Conservation (phyloP, 2,797 vertebrate species). For the Arctocebus calabarensis region DNA sequence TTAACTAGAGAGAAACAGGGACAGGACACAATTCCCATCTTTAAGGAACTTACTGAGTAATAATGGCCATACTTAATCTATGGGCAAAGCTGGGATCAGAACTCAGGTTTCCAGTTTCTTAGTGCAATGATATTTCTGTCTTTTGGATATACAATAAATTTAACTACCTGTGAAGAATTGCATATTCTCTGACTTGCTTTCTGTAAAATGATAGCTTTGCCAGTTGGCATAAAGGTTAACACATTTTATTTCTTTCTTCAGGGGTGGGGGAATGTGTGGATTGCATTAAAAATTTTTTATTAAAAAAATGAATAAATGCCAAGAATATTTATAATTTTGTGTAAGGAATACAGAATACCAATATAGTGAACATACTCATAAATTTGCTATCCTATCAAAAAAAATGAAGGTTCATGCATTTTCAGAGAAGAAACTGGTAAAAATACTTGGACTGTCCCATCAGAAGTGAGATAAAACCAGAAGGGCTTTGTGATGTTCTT, state of each 20-base stretch:
- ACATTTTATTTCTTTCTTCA: conserved; percentile 50
- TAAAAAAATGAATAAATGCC: conserved; percentile 20
- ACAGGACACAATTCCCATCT: not conserved
- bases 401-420: not conserved
- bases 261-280: not conserved
- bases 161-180: conserved; percentile 32
- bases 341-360: conserved; percentile 9
- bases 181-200: conserved; percentile 23
- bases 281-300: not conserved
- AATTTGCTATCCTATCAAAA: not conserved
- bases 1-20: not conserved
- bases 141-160: conserved; percentile 19
- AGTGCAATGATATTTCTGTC: not conserved
- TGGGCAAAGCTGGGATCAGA: conserved; percentile 45
- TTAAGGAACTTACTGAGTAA: conserved; percentile 55
- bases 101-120: conserved; percentile 48
- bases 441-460: conserved; percentile 37
- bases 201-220: conserved; percentile 46
- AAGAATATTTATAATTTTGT: conserved; percentile 56
- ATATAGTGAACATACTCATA: not conserved
- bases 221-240: conserved; percentile 47
- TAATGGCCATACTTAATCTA: not conserved
- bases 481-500: not conserved
- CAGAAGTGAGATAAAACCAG: conserved; percentile 50
- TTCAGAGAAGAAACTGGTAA: conserved; percentile 33